These are phyloP conservation scores for Spilogale gracilis DNA, from an alignment of 2,113 vertebrate genomes.

Conservation along the genomic window DNA sequence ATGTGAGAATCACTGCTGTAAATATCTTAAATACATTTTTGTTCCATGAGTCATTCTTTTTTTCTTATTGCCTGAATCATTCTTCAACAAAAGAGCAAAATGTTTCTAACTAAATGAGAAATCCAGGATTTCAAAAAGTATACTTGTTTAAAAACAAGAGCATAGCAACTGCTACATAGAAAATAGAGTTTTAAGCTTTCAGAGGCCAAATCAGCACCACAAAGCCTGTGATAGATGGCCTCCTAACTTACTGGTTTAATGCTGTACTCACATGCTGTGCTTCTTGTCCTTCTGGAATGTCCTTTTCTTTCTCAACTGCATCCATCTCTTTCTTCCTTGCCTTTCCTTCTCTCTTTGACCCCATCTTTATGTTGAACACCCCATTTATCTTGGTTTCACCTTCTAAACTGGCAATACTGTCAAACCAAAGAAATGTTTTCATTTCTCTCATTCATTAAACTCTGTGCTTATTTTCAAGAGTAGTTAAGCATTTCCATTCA, in stretches of 20 bases:
- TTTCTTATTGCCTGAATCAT: neutral
- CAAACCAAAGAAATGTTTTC: neutral
- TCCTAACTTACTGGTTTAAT: too few relatives aligned
- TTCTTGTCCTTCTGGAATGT: neutral
- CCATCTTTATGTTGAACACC: neutral
- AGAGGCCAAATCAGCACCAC: neutral
- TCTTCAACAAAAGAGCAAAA: neutral
- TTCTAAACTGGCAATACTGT: neutral
- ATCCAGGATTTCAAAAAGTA: neutral
- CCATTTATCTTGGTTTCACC: neutral
- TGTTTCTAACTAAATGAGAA: neutral
- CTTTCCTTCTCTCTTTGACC: neutral
- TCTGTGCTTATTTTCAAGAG: neutral
- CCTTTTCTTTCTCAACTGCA: neutral
- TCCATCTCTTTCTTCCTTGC: neutral
- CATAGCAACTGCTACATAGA: too few relatives aligned
- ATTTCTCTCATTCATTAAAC: neutral
- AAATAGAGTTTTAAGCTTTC: neutral
- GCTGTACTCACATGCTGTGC: neutral
- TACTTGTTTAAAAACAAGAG: neutral
- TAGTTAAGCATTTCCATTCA: neutral
- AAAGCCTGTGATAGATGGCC: neutral
- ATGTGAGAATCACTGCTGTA: neutral
- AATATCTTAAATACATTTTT: neutral
- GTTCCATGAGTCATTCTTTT: neutral